phyloP scores from a whole-genome alignment of 1,140 invertebrate genomes.

The Lepidurus packardi region DNA sequence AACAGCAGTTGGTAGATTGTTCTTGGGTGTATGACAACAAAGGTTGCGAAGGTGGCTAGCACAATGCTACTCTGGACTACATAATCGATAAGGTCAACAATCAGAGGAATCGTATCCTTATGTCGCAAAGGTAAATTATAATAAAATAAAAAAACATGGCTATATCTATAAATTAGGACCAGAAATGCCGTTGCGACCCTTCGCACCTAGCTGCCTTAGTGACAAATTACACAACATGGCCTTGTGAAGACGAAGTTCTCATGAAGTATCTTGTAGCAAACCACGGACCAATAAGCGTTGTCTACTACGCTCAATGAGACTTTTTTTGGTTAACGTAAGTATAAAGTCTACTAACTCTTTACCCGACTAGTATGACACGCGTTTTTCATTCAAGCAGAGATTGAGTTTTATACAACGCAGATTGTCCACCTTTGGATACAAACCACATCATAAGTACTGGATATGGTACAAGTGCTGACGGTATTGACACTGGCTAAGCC shows the following conservation, averaged over 20 bases:
- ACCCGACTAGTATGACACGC: neutral
- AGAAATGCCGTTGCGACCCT: neutral
- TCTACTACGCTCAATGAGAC: conserved; percentile 46
- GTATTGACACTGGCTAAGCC: conserved; percentile 37
- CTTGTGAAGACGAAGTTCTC: conserved; percentile 26
- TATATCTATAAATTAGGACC: neutral
- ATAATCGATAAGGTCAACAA: neutral
- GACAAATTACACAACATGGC: neutral
- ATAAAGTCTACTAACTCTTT: neutral
- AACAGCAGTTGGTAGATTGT: conserved; percentile 60
- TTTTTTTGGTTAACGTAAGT: conserved; percentile 40
- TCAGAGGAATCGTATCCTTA: conserved; percentile 26
- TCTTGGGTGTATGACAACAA: conserved; percentile 51
- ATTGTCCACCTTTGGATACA: conserved; percentile 36
- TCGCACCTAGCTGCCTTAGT: neutral
- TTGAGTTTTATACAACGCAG: conserved; percentile 40
- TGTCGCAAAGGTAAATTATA: conserved; percentile 37
- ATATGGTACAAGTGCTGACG: conserved; percentile 45
- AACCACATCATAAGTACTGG: conserved; percentile 50
- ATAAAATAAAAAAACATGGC: neutral
- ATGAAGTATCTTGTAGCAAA: conserved; percentile 44
- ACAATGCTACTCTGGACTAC: conserved; percentile 26
- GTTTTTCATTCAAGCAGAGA: conserved; percentile 31
- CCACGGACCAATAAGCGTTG: conserved; percentile 47
- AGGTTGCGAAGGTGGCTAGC: conserved; percentile 63